Evolutionary conservation across 2,797 vertebrate genomes (phyloP), one percentile per base, ranked within the genome.

Genomic region (Caiman crocodilus): DNA sequence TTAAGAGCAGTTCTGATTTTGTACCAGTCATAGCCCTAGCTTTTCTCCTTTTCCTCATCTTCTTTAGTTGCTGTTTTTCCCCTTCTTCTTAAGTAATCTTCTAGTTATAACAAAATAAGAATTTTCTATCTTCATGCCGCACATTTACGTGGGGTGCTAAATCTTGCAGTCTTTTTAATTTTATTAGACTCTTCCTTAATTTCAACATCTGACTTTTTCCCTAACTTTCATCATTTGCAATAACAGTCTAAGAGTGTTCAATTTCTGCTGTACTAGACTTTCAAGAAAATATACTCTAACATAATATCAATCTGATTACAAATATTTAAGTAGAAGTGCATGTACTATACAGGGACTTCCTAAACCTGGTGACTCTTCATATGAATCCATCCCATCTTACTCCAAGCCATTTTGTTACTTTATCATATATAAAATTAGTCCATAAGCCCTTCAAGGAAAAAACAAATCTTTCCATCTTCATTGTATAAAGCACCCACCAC

Each of bases 1-100:
- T 92, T 95, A 79, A 91, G 86, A 92, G 28, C 58, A 92, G 20
- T 25, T 23, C 57, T 94, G 1, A 1, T 88, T 87, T 90, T 81
- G 8, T n/a, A 88, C 77, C 60, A 87, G 25, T n/a, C 88, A 90
- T 85, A 93, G 2, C n/a, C n/a, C 10, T 81, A 25, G 58, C 35
- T 71, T 3, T 7, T 86, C 82, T 79, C 20, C 60, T 1, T 58
- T 82, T 28, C 42, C 61, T 83, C 25, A 32, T 35, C 35, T 50
- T 64, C 5, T 7, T 21, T 18, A 5, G 23, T 21, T 7, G 15
- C 63, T 20, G 32, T 28, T 13, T 16, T 2, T n/a, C 8, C 61
- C 13, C 16, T 12, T 77, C n/a, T 87, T 4, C 17, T 32, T 77
- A 21, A 59, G 6, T 77, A 30, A 64, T 12, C 76, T 90, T 79